These are phyloP conservation scores for Anthopleura xanthogrammica DNA, from an alignment of 92 coral and sea anemone genomes.

Conservation along the genomic window DNA sequence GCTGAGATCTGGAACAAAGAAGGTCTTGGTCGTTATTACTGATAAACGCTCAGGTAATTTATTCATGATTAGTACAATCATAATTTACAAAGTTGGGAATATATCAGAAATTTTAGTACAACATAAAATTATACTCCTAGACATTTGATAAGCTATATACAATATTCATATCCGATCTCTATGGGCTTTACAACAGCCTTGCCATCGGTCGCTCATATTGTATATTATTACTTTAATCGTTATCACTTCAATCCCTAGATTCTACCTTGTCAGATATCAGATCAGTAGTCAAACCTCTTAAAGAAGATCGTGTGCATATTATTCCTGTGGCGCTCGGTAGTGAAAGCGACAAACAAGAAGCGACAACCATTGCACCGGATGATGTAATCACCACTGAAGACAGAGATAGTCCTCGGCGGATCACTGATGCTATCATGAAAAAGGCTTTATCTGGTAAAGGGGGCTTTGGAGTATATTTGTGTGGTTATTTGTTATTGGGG, in stretches of 20 bases:
- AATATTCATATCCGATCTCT: too few species aligned
- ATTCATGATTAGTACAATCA: not conserved
- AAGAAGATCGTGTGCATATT: constrained; percentile 60
- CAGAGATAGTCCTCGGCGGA: constrained; percentile 54
- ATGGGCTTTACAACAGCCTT: too few species aligned
- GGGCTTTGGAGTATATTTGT: too few species aligned
- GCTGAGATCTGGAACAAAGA: constrained; percentile 63
- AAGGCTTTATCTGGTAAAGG: constrained; percentile 51
- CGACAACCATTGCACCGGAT: constrained; percentile 41
- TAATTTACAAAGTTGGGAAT: not conserved
- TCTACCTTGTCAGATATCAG: constrained; percentile 14
- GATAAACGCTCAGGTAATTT: constrained; percentile 50
- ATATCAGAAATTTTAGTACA: too few species aligned
- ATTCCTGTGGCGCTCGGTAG: constrained; percentile 60
- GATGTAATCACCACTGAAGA: constrained; percentile 50
- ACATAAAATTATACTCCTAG: too few species aligned
- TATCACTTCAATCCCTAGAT: not conserved
- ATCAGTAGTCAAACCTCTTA: constrained; percentile 23
- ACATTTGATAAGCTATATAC: too few species aligned
- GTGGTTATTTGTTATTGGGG: too few species aligned
- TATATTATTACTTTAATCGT: not conserved
- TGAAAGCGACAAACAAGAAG: constrained; percentile 49
- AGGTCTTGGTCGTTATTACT: constrained; percentile 71
- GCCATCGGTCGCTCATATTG: too few species aligned
- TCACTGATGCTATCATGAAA: constrained; percentile 52